phyloP scores from a whole-genome alignment of 2,113 vertebrate genomes.

The Circaetus gallicus region DNA sequence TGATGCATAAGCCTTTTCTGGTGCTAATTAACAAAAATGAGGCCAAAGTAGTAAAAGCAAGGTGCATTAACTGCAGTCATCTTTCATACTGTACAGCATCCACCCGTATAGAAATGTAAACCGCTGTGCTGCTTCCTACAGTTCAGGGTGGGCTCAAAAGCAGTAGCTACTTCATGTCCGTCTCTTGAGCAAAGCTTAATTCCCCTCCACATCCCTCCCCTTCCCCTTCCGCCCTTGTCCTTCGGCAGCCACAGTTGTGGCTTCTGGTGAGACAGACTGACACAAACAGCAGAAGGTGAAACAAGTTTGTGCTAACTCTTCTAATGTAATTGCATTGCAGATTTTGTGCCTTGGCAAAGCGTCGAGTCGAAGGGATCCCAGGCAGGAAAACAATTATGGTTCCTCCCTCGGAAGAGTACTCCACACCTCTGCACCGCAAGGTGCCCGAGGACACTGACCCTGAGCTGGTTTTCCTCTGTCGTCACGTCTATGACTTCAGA shows the following conservation, averaged over 20 bases:
- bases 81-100: rapidly evolving
- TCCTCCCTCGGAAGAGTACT: slow-evolving; percentile 86
- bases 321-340: slow-evolving; percentile 48
- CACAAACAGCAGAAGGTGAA: not conserved
- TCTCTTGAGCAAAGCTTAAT: not conserved
- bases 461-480: slow-evolving; percentile 95
- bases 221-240: not conserved
- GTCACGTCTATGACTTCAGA: slow-evolving; percentile 97
- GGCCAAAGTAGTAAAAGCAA: not conserved
- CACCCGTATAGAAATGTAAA: not conserved
- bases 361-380: slow-evolving; percentile 86
- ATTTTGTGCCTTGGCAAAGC: slow-evolving; percentile 99
- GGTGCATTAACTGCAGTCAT: not conserved
- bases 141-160: not conserved
- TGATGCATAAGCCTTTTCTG: not conserved
- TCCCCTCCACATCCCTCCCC: not conserved
- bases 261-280: not conserved
- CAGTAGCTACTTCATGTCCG: rapidly evolving
- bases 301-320: not conserved
- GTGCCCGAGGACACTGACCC: slow-evolving; percentile 93
- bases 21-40: not conserved
- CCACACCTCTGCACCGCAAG: slow-evolving; percentile 91
- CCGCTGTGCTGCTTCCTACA: not conserved
- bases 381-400: slow-evolving; percentile 87
- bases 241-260: not conserved